A percentile compares a stretch with the other conserved stretches of the same genome.
These are phyloP conservation scores for Oasisia sp. DNA, from an alignment of 2,888 invertebrate genomes.

Conservation along the genomic window DNA sequence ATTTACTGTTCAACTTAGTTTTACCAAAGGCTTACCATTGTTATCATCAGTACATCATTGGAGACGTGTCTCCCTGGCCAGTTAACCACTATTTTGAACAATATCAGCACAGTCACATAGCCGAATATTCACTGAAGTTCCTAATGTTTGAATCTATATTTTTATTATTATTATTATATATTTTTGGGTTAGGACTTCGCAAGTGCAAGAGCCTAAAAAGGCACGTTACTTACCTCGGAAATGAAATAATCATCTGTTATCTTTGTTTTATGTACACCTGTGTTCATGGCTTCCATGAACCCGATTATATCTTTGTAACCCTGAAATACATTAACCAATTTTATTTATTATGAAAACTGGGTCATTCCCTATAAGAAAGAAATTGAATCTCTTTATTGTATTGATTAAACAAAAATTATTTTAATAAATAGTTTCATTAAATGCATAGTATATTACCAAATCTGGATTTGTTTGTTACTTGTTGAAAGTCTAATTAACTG, in stretches of 20 bases:
- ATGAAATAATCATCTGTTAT: constrained; percentile 70
- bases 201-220: background rate
- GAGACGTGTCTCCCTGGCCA: too few species aligned
- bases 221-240: constrained; percentile 63
- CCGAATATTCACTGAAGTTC: too few species aligned
- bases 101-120: background rate
- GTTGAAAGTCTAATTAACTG: too few species aligned
- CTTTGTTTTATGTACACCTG: constrained; percentile 84
- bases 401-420: too few species aligned
- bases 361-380: background rate
- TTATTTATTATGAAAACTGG: background rate
- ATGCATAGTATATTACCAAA: too few species aligned
- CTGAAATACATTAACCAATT: constrained; percentile 45
- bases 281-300: constrained; percentile 87
- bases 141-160: background rate
- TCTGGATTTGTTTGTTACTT: too few species aligned
- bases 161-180: background rate
- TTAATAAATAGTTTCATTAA: too few species aligned
- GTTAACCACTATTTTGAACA: too few species aligned
- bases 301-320: constrained; percentile 81
- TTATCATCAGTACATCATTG: too few species aligned
- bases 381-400: background rate
- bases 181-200: background rate
- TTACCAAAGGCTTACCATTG: too few species aligned
- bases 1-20: too few species aligned